phyloP scores from a whole-genome alignment of 1,140 invertebrate species.

The Coenobita brevimanus region DNA sequence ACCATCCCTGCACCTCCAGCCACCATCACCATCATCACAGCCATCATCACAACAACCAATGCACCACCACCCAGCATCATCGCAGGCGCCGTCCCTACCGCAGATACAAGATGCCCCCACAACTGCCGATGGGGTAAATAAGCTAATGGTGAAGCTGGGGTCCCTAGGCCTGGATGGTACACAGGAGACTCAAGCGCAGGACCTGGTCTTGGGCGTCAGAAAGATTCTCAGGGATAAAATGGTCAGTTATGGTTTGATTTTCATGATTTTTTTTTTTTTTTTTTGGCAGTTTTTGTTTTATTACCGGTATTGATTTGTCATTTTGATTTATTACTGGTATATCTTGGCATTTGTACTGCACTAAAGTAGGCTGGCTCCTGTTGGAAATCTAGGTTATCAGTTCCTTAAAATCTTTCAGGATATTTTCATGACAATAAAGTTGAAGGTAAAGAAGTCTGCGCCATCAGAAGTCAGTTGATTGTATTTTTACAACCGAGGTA shows the following conservation, averaged over 20 bases:
- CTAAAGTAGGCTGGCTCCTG: no score
- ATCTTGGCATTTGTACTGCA: no score
- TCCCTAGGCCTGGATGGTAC: slow-evolving; percentile 62
- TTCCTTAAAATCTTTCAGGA: no score
- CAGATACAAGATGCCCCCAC: neutral
- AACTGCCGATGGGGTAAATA: slow-evolving; percentile 60
- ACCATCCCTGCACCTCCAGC: neutral
- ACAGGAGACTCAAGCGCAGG: slow-evolving; percentile 54
- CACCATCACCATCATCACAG: slow-evolving; percentile 15
- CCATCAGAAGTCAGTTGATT: no score
- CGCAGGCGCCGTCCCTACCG: neutral
- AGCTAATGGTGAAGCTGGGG: slow-evolving; percentile 64
- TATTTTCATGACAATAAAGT: no score
- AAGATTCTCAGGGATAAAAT: slow-evolving; percentile 64
- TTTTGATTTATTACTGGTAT: no score
- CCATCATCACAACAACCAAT: neutral
- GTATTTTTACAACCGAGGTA: no score
- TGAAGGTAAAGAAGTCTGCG: no score
- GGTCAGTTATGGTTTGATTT: slow-evolving; percentile 34
- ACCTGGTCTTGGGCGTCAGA: slow-evolving; percentile 66
- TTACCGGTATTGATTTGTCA: neutral
- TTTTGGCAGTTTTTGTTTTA: slow-evolving; percentile 7
- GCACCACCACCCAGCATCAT: neutral
- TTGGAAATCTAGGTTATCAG: no score
- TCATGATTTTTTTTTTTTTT: neutral